Evolutionary conservation across 2,888 invertebrate species (phyloP), one percentile per base, ranked within the genome.

Genomic region (Branchipolynoe longqiensis): DNA sequence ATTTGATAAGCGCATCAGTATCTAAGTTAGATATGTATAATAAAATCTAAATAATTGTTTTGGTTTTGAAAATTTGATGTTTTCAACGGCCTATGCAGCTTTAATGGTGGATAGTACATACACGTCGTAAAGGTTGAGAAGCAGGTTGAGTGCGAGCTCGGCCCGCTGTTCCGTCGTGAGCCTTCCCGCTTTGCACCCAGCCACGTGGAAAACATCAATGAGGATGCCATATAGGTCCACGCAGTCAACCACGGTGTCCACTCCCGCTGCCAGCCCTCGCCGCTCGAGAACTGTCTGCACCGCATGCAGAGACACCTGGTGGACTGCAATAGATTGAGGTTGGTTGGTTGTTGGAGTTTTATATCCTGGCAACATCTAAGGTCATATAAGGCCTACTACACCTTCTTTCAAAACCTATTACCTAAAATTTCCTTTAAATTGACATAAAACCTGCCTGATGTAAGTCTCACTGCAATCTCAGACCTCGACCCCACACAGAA

Each of bases 161-260:
- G 90, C 89, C 74, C 89, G 48, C 22, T 85, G 86, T 78, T 89
- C 89, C 54, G 89, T 89, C 56, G 88, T 89, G 81, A 96, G 41
- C 28, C n/a, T 74, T 22, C 38, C 36, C 18, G 18, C 38, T 6
- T 33, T 69, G 69, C 69, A 36, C n/a, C 41, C 18, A 58, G 41
- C 62, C 48, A 59, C 81, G 48, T 25, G 59, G 92, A 95, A 96
- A 87, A 97, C 96, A 90, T 96, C 96, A 0, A 95, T 95, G 6
- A 97, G 94, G 25, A 97, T 95, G 73, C 96, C 96, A 91, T 96
- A 96, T 33, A 97, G 92, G 92, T 96, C 96, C 58, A 95, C 95
- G 41, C 95, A 95, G 91, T 96, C 96, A 59, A 97, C 93, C 38
- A 95, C 95, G 28, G 96, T 94, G 87, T 95, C 95, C 92, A 95